These are phyloP conservation scores for Trinorchestia longiramus DNA, from an alignment of 1,140 invertebrate genomes.

Conservation along the genomic window DNA sequence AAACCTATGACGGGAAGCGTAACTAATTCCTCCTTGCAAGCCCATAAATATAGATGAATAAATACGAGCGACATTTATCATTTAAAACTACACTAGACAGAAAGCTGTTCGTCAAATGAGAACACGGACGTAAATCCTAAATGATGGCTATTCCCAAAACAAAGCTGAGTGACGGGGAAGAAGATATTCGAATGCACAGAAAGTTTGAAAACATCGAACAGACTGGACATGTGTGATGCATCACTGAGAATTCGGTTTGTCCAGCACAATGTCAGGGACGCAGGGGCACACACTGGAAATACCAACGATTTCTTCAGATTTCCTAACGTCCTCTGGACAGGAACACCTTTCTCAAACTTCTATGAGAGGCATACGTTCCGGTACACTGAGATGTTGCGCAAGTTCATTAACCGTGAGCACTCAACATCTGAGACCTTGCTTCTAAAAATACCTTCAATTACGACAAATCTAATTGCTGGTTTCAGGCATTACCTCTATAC, in stretches of 20 bases:
- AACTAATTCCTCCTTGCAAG: neutral
- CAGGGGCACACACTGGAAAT: neutral
- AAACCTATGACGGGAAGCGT: too few species aligned
- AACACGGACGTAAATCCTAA: neutral
- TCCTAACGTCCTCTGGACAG: neutral
- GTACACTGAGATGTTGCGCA: neutral
- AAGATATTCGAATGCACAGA: neutral
- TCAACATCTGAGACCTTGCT: neutral
- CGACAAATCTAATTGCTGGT: neutral
- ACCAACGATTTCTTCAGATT: neutral
- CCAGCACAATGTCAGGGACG: neutral
- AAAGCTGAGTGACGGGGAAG: neutral
- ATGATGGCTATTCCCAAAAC: neutral
- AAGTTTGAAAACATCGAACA: neutral
- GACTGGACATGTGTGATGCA: neutral
- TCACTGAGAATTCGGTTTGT: neutral
- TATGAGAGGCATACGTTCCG: neutral
- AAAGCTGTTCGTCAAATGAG: neutral
- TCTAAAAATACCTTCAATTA: neutral
- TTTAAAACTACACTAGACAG: neutral
- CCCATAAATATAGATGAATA: neutral
- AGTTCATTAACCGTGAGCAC: neutral
- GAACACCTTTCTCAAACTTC: neutral
- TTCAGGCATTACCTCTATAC: neutral
- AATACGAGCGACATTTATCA: neutral